phyloP scores from a whole-genome alignment of 2,888 invertebrate species.

The Catocala sponsa region DNA sequence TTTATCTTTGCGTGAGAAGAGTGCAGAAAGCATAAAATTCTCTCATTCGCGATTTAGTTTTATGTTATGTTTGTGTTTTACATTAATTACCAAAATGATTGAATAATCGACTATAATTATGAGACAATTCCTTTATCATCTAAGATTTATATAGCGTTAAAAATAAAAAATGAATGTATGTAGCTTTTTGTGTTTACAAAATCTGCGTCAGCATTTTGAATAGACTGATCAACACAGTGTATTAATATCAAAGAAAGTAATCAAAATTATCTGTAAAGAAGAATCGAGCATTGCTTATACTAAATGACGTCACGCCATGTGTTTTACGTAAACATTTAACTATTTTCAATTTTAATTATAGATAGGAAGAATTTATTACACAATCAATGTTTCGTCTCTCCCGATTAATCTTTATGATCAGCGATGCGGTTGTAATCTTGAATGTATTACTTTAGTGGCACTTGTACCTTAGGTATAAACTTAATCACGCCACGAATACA shows the following conservation, averaged over 20 bases:
- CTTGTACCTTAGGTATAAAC: slow-evolving; percentile 6
- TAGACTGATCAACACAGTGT: background rate
- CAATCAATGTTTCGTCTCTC: slow-evolving; percentile 16
- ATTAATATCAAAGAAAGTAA: slow-evolving; percentile 32
- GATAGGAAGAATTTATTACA: slow-evolving; percentile 26
- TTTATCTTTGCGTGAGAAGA: too few relatives aligned
- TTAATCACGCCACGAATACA: slow-evolving; percentile 24
- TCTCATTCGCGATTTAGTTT: too few relatives aligned
- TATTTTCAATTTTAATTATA: slow-evolving; percentile 36
- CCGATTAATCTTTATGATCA: slow-evolving; percentile 16
- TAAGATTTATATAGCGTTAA: too few relatives aligned
- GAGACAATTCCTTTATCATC: too few relatives aligned
- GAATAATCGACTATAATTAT: too few relatives aligned
- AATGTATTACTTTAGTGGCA: slow-evolving; percentile 18
- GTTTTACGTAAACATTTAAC: slow-evolving; percentile 28
- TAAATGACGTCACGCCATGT: slow-evolving; percentile 28
- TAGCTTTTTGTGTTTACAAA: too few relatives aligned
- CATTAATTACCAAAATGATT: too few relatives aligned
- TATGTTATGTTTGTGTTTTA: too few relatives aligned
- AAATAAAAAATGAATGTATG: too few relatives aligned
- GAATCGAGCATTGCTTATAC: slow-evolving; percentile 18
- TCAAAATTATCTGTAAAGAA: slow-evolving; percentile 25
- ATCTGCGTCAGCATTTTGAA: too few relatives aligned
- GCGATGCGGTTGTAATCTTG: slow-evolving; percentile 21
- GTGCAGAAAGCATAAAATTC: too few relatives aligned